Percentiles rank a stretch among this genome's conserved stretches.
Conservation (phyloP, 2,113 vertebrate species). For the Porphyrio hochstetteri region DNA sequence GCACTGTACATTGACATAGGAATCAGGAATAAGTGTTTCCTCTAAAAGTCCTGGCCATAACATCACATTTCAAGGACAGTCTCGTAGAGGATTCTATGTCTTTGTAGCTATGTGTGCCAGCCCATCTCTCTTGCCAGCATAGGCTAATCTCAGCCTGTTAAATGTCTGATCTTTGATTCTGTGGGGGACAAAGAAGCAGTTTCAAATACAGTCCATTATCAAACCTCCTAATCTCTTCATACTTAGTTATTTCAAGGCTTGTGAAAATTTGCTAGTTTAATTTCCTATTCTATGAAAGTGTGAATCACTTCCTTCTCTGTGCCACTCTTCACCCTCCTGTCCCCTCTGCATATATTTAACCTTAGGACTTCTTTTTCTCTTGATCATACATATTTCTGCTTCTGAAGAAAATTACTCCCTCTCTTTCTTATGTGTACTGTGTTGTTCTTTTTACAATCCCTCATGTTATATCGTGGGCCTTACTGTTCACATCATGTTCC, state of each 20-base stretch:
- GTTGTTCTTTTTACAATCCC: not conserved
- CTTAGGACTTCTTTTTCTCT: not conserved
- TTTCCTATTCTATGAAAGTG: not conserved
- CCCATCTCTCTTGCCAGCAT: not conserved
- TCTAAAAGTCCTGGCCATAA: not conserved
- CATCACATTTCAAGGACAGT: not conserved
- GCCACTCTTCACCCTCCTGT: not conserved
- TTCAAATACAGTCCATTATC: not conserved
- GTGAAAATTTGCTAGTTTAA: not conserved
- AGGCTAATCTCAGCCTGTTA: not conserved
- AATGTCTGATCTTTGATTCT: not conserved
- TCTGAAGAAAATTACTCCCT: not conserved
- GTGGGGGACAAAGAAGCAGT: not conserved
- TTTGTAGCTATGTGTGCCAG: not conserved
- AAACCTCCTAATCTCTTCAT: not conserved
- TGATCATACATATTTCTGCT: not conserved
- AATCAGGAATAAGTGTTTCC: not conserved
- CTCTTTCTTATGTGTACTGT: not conserved
- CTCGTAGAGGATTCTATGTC: not conserved
- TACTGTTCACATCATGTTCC: not conserved
- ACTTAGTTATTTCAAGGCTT: not conserved
- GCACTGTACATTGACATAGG: not conserved
- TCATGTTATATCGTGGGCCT: not conserved
- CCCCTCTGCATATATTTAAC: not conserved
- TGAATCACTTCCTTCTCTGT: not conserved